These are phyloP conservation scores for Panagrolaimus sp. DNA, from an alignment of 1,140 invertebrate species.

Conservation along the genomic window DNA sequence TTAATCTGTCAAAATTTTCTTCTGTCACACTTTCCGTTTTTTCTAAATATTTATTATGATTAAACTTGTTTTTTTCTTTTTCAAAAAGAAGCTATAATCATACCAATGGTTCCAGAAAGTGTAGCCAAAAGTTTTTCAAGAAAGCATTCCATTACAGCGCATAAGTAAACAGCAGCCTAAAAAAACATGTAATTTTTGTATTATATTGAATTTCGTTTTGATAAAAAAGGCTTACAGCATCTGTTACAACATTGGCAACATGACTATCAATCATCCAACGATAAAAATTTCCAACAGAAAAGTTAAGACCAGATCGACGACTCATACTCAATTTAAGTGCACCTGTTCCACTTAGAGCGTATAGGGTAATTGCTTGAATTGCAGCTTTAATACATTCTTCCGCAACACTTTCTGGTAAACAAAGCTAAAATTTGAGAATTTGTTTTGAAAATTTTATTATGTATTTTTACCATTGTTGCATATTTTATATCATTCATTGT, in stretches of 20 bases:
- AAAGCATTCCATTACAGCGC: slow-evolving; percentile 22
- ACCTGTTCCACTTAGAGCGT: background rate
- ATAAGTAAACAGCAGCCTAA: slow-evolving; percentile 26
- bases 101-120: slow-evolving; percentile 8
- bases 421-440: slow-evolving; percentile 9
- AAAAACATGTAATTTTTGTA: background rate
- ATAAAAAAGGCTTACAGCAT: slow-evolving; percentile 19
- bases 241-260: slow-evolving; percentile 6
- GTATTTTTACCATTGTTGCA: background rate
- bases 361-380: slow-evolving; percentile 10
- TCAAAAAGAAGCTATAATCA: background rate
- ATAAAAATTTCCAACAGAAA: slow-evolving; percentile 27
- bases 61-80: too few species aligned
- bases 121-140: slow-evolving; percentile 14
- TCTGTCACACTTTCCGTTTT: slow-evolving; percentile 15
- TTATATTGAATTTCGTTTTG: background rate
- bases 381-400: slow-evolving; percentile 19
- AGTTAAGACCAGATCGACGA: background rate
- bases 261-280: slow-evolving; percentile 13
- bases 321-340: slow-evolving; percentile 2
- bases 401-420: slow-evolving; percentile 19
- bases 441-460: background rate
- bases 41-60: background rate
- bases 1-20: slow-evolving; percentile 14
- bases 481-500: background rate